Percentiles rank a stretch among this genome's conserved stretches.
Evolutionary conservation across 2,888 invertebrate species (phyloP).

Genomic region (Polyploca ridens): DNA sequence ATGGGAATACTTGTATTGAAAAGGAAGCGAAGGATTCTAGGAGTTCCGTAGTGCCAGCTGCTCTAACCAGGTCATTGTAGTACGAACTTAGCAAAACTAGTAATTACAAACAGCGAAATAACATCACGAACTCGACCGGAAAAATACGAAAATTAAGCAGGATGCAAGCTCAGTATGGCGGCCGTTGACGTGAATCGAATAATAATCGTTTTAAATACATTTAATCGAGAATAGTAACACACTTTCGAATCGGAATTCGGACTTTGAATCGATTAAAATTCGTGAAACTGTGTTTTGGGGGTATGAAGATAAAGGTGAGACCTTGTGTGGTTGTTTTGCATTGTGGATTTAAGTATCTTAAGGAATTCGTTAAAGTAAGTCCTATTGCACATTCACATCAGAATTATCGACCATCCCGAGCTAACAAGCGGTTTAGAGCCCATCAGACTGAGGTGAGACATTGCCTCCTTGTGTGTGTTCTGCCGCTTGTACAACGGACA

Average conservation of each 20-base stretch:
- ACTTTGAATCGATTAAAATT: constrained; percentile 13
- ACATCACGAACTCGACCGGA: constrained; percentile 8
- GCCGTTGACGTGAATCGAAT: constrained; percentile 2
- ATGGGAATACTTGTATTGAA: no score
- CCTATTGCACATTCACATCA: no score
- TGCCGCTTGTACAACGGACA: no score
- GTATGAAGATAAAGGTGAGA: not conserved
- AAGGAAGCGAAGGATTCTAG: no score
- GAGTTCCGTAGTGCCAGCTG: not conserved
- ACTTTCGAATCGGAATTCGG: constrained; percentile 17
- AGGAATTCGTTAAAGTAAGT: no score
- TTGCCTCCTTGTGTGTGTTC: no score
- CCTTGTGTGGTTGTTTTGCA: not conserved
- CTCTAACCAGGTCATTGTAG: not conserved
- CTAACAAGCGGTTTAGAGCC: no score
- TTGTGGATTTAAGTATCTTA: no score
- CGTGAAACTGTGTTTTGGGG: not conserved
- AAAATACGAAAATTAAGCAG: constrained; percentile 9
- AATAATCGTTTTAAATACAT: constrained; percentile 13
- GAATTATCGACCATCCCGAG: no score
- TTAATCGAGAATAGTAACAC: constrained; percentile 14
- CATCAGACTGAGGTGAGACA: no score
- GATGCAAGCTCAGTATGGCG: not conserved
- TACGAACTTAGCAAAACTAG: not conserved
- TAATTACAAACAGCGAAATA: constrained; percentile 10